Evolutionary conservation across 2,888 invertebrate genomes (phyloP).

Genomic region (Lomographa bimaculata): DNA sequence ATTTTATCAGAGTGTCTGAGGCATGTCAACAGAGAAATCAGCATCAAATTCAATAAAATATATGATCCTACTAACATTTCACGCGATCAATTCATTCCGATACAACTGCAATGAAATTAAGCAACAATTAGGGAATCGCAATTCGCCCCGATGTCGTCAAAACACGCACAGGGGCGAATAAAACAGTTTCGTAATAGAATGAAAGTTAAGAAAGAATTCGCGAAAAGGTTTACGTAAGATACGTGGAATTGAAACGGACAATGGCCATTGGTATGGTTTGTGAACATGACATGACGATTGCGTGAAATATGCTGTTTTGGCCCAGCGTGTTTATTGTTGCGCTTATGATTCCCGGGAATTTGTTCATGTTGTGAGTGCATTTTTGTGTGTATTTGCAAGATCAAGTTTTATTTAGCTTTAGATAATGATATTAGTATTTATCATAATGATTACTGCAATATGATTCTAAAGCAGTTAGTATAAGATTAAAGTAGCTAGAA

Average conservation of each 20-base stretch:
- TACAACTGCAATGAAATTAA: slow-evolving; percentile 5
- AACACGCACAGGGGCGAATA: slow-evolving; percentile 45
- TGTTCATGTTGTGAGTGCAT: slow-evolving; percentile 4
- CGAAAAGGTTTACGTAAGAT: slow-evolving; percentile 48
- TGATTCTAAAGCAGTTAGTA: too few relatives aligned
- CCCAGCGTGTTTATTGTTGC: slow-evolving; percentile 19
- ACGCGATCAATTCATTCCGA: background rate
- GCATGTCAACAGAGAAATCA: too few relatives aligned
- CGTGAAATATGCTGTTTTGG: slow-evolving; percentile 30
- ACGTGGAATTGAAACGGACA: slow-evolving; percentile 38
- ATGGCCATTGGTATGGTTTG: slow-evolving; percentile 37
- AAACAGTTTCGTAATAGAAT: slow-evolving; percentile 49
- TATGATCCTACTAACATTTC: slow-evolving; percentile 16
- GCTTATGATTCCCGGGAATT: slow-evolving; percentile 19
- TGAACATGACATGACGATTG: slow-evolving; percentile 37
- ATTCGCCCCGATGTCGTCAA: slow-evolving; percentile 24
- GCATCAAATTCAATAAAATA: too few relatives aligned
- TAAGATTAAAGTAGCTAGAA: too few relatives aligned
- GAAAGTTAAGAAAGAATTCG: slow-evolving; percentile 58
- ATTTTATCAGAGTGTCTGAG: too few relatives aligned
- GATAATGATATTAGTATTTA: too few relatives aligned
- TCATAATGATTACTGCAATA: too few relatives aligned
- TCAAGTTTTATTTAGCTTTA: too few relatives aligned
- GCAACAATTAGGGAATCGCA: slow-evolving; percentile 15
- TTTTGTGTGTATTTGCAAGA: too few relatives aligned